Percentiles rank a stretch among this genome's conserved stretches.
Evolutionary conservation across 2,797 vertebrate genomes (phyloP).

Genomic region (Myioborus miniatus): DNA sequence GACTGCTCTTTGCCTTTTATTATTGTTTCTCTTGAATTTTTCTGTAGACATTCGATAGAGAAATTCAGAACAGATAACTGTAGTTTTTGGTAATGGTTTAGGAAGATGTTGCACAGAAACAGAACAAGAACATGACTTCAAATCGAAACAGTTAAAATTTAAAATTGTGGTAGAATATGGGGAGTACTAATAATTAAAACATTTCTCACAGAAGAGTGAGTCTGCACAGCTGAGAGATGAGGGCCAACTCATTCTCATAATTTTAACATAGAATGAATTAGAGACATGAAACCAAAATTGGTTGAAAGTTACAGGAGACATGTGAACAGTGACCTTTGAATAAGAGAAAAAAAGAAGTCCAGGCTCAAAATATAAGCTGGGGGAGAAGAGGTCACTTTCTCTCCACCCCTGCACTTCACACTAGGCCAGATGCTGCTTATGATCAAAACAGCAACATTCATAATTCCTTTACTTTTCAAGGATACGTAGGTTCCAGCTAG

Average conservation of each 20-base stretch:
- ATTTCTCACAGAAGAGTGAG: neutral
- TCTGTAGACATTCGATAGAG: neutral
- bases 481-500: neutral
- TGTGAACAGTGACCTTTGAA: neutral
- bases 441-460: neutral
- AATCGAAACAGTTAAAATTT: neutral
- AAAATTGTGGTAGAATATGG: neutral
- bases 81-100: neutral
- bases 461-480: neutral
- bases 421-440: neutral
- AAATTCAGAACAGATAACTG: neutral
- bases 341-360: neutral
- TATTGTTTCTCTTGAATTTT: neutral
- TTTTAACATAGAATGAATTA: neutral
- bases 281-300: neutral
- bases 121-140: neutral
- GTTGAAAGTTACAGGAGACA: neutral
- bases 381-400: neutral
- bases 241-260: neutral
- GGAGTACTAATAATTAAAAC: neutral
- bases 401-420: neutral
- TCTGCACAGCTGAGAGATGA: neutral
- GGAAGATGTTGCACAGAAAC: neutral
- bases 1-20: neutral
- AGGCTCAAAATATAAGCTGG: neutral